Conservation (phyloP, 2,888 invertebrate genomes). For the Catocala fraxini region DNA sequence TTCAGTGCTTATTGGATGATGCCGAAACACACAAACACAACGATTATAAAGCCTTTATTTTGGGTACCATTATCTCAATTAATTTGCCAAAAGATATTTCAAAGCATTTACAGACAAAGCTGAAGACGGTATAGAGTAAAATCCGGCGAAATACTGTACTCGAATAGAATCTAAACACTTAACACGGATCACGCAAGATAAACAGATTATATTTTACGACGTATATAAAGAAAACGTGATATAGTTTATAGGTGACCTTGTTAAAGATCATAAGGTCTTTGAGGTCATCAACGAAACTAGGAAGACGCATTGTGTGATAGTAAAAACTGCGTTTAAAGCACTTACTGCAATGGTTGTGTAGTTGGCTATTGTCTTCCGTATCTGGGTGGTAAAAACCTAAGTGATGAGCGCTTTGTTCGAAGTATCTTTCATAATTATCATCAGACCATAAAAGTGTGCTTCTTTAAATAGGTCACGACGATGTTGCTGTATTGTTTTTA, state of each 20-base stretch:
- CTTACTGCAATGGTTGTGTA: background rate
- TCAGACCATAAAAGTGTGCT: background rate
- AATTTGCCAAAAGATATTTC: no score
- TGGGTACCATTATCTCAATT: no score
- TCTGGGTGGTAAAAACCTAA: conserved; percentile 12
- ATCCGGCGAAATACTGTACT: no score
- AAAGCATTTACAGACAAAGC: no score
- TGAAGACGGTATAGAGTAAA: no score
- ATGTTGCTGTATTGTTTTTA: background rate
- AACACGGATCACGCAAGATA: background rate
- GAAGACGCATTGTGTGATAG: conserved; percentile 14
- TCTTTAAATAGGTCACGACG: background rate
- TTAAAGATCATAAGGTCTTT: conserved; percentile 23
- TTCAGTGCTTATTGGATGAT: no score
- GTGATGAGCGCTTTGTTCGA: conserved; percentile 24
- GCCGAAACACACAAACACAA: no score
- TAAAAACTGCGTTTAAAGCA: background rate
- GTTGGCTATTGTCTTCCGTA: conserved; percentile 9
- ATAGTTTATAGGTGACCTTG: conserved; percentile 25
- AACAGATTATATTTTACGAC: background rate
- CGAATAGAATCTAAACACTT: background rate
- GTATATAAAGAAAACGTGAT: conserved; percentile 18
- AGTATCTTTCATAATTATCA: background rate
- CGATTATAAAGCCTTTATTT: no score
- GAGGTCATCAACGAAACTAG: conserved; percentile 16